Base-by-base conservation (phyloP, 2,888 invertebrate species). In the Eudemis profundana region DNA sequence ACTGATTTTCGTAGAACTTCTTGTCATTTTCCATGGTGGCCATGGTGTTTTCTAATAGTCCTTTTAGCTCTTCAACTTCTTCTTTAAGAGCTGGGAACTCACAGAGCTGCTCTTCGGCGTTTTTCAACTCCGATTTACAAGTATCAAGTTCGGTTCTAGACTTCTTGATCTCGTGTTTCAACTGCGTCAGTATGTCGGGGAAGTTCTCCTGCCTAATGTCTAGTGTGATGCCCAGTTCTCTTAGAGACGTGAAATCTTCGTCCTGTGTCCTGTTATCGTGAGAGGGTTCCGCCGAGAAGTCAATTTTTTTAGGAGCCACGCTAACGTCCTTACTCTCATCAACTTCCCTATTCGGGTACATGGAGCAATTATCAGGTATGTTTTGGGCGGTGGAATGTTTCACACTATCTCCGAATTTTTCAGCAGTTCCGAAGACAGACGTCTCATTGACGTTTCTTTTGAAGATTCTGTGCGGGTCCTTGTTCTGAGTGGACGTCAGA, bases 101-200 rank as follows among this genome's bases (percentile, higher is more conserved):
- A 64, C 90, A 89, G 1, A 93, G 76, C 62, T 93, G 93, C 74
- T 90, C 92, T 75, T 94, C 93, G 0, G 94, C 93, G 46, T 90
- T 87, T 72, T 93, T 90, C 4, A 94, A 78, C 60, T 93, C 90
- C 14, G 90, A 86, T 72, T 93, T 93, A 10, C 93, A 93, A 49
- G 85, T 89, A 38, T 93, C 93, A 1, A 95, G 75, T 72, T 93
- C 93, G 0, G 79, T 73, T 70, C 93, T 93, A 27, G 95, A 85
- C 70, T 93, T 92, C 49, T 93, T 93, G 2, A 95, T 90, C 74
- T 94, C 94, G 63, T 88, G 79, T 75, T 92, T 92, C 14, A 92
- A 69, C 61, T 91, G 91, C 0, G 87, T 82, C 40, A 93, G 70
- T 69, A 93, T 87, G 61, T 92, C 90, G 0, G 91, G 89, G 70